A percentile compares a stretch with the other conserved stretches of the same genome.
Conservation (phyloP, 2,113 vertebrate genomes). For the Indicator indicator region DNA sequence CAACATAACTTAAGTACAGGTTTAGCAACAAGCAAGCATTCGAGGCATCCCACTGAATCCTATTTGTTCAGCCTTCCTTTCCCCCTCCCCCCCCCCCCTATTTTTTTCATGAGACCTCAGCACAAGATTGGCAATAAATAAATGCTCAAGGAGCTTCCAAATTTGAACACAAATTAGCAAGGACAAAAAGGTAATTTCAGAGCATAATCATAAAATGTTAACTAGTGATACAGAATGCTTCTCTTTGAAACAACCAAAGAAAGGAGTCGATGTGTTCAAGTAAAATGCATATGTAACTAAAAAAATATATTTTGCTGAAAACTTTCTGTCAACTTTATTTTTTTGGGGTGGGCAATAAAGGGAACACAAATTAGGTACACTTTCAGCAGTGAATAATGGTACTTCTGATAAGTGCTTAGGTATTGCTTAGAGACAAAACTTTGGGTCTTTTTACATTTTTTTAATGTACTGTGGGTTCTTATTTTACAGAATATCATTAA, state of each 20-base stretch:
- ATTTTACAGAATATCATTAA: not conserved
- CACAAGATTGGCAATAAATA: not conserved
- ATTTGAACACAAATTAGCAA: not conserved
- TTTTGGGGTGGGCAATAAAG: fast-evolving
- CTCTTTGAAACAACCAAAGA: not conserved
- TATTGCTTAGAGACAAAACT: not conserved
- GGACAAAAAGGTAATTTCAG: not conserved
- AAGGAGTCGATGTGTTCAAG: not conserved
- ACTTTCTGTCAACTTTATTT: not conserved
- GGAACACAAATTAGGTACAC: not conserved
- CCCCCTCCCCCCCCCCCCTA: no score
- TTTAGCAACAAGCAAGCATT: not conserved
- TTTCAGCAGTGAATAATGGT: not conserved
- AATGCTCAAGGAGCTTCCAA: not conserved
- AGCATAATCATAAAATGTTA: not conserved
- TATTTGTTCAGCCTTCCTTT: not conserved
- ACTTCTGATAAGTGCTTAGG: not conserved
- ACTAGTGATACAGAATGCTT: not conserved
- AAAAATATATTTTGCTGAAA: not conserved
- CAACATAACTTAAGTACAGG: not conserved
- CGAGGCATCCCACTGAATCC: not conserved
- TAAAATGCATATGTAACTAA: not conserved
- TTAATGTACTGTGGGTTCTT: not conserved
- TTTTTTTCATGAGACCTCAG: not conserved
- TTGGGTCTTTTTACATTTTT: not conserved